Conservation (phyloP, 2,113 vertebrate genomes). For the Seriola quinqueradiata region DNA sequence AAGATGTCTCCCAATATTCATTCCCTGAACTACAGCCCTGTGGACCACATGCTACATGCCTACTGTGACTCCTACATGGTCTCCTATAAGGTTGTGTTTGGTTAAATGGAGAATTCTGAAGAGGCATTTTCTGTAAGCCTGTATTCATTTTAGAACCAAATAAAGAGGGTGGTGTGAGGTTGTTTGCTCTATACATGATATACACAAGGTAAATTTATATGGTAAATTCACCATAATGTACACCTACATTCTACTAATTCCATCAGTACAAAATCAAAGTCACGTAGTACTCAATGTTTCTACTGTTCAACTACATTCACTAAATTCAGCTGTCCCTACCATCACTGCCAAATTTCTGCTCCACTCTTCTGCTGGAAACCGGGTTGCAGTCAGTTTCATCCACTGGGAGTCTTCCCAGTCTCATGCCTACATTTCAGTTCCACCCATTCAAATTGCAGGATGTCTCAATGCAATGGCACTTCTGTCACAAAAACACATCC, state of each 20-base stretch:
- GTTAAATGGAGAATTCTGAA: neutral
- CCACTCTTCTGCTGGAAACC: too few relatives aligned
- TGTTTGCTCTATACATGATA: neutral
- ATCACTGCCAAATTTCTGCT: too few relatives aligned
- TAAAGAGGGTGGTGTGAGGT: too few relatives aligned
- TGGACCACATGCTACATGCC: conserved; percentile 78
- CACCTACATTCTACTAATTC: neutral
- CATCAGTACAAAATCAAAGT: neutral
- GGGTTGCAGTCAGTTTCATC: too few relatives aligned
- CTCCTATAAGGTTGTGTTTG: conserved; percentile 72
- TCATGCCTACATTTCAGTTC: too few relatives aligned
- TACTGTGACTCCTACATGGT: conserved; percentile 73
- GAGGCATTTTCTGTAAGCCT: neutral
- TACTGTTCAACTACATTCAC: too few relatives aligned
- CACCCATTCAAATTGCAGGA: too few relatives aligned
- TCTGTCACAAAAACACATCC: too few relatives aligned
- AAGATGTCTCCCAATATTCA: conserved; percentile 79
- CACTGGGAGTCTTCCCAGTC: too few relatives aligned
- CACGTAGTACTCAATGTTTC: too few relatives aligned
- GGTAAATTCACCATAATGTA: neutral
- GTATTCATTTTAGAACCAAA: neutral
- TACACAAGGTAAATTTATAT: neutral
- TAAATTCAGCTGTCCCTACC: too few relatives aligned
- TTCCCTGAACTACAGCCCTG: conserved; percentile 82
- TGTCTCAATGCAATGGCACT: too few relatives aligned